Evolutionary conservation across 2,113 vertebrate species (phyloP), one percentile per base, ranked within the genome.

Genomic region (Noturus placidus): DNA sequence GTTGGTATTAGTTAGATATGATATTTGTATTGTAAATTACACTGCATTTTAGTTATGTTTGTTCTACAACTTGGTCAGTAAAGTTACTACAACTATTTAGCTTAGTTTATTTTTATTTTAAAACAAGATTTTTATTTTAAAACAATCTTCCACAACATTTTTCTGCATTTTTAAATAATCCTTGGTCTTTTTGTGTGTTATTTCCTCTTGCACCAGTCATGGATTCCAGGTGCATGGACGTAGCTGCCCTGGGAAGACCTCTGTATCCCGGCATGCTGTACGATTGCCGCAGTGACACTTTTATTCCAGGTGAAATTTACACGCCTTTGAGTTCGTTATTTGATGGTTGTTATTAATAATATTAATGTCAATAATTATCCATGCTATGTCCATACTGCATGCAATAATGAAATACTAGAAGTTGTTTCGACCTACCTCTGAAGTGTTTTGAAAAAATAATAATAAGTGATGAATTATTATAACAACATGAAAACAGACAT

Each of bases 241-340:
- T 74, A 42, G 19, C 70, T 9, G 20, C 70, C 35, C 20, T 74
- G 35, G 70, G 35, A 74, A 74, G 70, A 42, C 35, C 70, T 42
- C 70, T 74, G 33, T 74, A 42, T 42, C 70, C 70, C 9, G 70
- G 70, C 19, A 74, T 74, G 70, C 70, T 74, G 19, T 74, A 74
- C 10, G 19, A 42, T 74, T 74, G 33, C 70, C 35, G 35, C 19
- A 35, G 19, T 1, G 70, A 74, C 35, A 4, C 20, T 6, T 35
- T 74, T 38, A 42, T 74, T 42, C 70, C 70, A 74, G 70, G 70
- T 74, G 20, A 19, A 38, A 38, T 42, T 74, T 19, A 74, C 19
- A 74, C 3, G 5, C 15, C 4, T 30, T 15, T 67, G 1, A 30
- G 4, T 67, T 30, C 0, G 27, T 2, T 61, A 61, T 67, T 67